These are phyloP conservation scores for Plemyria rubiginata DNA, from an alignment of 2,888 invertebrate genomes.

Conservation along the genomic window DNA sequence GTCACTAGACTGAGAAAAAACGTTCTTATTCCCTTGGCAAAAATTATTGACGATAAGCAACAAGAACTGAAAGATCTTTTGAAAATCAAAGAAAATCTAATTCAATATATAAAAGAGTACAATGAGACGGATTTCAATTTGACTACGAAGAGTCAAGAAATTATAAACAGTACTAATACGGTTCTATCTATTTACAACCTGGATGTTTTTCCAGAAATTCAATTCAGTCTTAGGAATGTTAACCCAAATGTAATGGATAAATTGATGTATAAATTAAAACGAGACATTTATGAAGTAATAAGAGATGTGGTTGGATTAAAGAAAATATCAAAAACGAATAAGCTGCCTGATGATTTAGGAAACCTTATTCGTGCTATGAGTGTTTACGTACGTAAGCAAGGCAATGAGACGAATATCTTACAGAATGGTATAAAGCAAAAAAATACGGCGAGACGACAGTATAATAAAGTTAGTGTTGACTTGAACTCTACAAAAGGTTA, in stretches of 20 bases:
- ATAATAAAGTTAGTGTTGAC: conserved; percentile 7
- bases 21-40: conserved; percentile 54
- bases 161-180: conserved; percentile 29
- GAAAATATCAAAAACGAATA: conserved; percentile 42
- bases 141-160: conserved; percentile 30
- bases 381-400: conserved; percentile 53
- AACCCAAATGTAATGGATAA: conserved; percentile 45
- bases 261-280: conserved; percentile 59
- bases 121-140: conserved; percentile 38
- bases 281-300: conserved; percentile 62
- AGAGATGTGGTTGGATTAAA: conserved; percentile 56
- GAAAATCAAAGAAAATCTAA: conserved; percentile 54
- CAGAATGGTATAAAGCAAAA: conserved; percentile 24
- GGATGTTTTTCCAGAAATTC: conserved; percentile 48
- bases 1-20: conserved; percentile 43
- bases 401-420: conserved; percentile 34
- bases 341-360: conserved; percentile 54
- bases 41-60: conserved; percentile 57
- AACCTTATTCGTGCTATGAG: conserved; percentile 56
- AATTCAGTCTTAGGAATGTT: conserved; percentile 44
- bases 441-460: conserved; percentile 8
- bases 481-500: conserved; percentile 39
- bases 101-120: conserved; percentile 47
- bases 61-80: conserved; percentile 58
- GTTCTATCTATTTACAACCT: conserved; percentile 51